phyloP scores from a whole-genome alignment of 1,140 invertebrate species.

The Battus philenor region DNA sequence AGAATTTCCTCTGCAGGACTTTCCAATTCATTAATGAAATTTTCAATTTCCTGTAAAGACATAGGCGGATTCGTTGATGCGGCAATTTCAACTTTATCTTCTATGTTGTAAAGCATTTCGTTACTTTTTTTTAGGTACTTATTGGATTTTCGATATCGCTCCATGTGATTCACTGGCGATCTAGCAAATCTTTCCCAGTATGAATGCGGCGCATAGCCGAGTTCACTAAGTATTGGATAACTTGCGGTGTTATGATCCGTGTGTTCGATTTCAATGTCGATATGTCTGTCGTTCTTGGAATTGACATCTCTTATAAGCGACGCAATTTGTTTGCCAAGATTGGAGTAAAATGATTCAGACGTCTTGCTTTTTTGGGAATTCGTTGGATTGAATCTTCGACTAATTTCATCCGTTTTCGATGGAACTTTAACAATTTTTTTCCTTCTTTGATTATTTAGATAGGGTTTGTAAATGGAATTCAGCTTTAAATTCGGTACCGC shows the following conservation, averaged over 20 bases:
- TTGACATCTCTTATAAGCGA: slow-evolving; percentile 48
- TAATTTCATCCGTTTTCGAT: slow-evolving; percentile 10
- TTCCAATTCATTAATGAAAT: slow-evolving; percentile 47
- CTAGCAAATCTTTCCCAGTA: slow-evolving; percentile 61
- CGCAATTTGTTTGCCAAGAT: slow-evolving; percentile 60
- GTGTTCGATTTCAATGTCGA: slow-evolving; percentile 32
- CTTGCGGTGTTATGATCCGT: slow-evolving; percentile 17
- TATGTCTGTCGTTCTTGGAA: slow-evolving; percentile 26
- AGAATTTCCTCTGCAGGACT: slow-evolving; percentile 23
- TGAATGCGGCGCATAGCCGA: slow-evolving; percentile 34
- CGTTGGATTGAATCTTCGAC: slow-evolving; percentile 17
- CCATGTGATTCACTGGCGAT: slow-evolving; percentile 36
- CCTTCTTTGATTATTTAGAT: slow-evolving; percentile 15
- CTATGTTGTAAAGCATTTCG: slow-evolving; percentile 49
- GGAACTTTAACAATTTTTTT: slow-evolving; percentile 16
- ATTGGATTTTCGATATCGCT: slow-evolving; percentile 26
- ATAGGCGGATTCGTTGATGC: slow-evolving; percentile 33
- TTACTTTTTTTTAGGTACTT: slow-evolving; percentile 39
- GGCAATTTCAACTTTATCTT: slow-evolving; percentile 45
- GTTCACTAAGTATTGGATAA: slow-evolving; percentile 36
- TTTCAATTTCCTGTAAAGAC: slow-evolving; percentile 54
- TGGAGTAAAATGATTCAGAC: slow-evolving; percentile 38
- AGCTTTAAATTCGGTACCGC: slow-evolving; percentile 23
- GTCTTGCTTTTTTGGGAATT: slow-evolving; percentile 9
- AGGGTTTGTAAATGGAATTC: slow-evolving; percentile 16